These are phyloP conservation scores for Acanthisitta chloris DNA, from an alignment of 2,113 vertebrate genomes.

Conservation along the genomic window DNA sequence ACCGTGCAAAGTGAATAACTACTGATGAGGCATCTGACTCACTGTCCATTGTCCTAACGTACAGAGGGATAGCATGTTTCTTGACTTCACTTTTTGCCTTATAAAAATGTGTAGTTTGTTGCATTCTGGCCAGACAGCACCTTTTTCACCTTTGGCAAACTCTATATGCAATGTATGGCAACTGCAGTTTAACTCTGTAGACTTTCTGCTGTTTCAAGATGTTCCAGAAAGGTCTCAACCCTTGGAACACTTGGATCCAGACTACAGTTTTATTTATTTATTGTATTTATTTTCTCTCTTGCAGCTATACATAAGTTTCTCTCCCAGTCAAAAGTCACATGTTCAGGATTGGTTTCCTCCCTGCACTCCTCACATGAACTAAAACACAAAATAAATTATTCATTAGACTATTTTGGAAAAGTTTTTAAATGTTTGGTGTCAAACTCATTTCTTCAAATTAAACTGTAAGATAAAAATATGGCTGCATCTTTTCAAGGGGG, in stretches of 20 bases:
- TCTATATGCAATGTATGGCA: accelerated
- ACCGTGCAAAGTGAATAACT: background rate
- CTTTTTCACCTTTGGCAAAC: background rate
- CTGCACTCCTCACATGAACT: background rate
- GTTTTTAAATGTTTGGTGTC: background rate
- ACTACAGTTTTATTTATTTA: background rate
- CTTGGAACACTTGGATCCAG: background rate
- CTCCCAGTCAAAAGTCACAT: background rate
- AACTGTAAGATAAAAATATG: background rate
- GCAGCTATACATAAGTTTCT: background rate
- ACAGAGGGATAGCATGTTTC: background rate
- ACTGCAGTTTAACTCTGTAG: background rate
- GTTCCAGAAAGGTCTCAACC: background rate
- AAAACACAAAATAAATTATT: background rate
- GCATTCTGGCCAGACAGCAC: background rate
- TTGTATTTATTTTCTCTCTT: background rate
- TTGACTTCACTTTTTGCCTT: background rate
- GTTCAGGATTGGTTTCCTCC: background rate
- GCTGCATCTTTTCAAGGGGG: background rate
- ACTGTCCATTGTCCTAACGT: background rate
- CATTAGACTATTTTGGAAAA: background rate
- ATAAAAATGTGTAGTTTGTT: background rate
- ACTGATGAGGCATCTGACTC: background rate
- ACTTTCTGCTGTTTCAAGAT: background rate
- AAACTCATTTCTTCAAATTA: background rate